phyloP scores from a whole-genome alignment of 2,888 invertebrate species.

The Lumbricus terrestris region DNA sequence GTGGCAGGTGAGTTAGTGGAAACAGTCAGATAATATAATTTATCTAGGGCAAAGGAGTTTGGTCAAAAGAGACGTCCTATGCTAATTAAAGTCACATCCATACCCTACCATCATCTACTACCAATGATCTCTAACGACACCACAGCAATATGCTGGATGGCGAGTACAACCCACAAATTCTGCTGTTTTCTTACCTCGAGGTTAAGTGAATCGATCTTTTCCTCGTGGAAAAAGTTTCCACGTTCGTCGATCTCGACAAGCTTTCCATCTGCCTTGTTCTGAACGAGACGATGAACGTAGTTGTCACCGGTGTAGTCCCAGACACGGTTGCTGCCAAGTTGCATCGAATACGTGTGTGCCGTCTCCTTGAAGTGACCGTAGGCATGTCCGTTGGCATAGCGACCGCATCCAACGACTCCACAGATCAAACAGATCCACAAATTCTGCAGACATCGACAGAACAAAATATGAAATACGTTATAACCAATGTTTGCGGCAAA shows the following conservation, averaged over 20 bases:
- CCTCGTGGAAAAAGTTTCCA: conserved; percentile 62
- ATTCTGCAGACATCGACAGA: conserved; percentile 58
- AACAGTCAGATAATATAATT: too few relatives aligned
- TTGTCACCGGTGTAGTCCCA: conserved; percentile 99
- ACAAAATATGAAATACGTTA: background rate
- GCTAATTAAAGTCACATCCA: background rate
- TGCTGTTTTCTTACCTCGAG: conserved; percentile 67
- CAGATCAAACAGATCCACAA: conserved; percentile 99
- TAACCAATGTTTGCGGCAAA: background rate
- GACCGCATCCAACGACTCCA: conserved; percentile 95
- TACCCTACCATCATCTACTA: background rate
- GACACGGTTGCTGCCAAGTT: conserved; percentile 90
- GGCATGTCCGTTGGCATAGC: conserved; percentile 87
- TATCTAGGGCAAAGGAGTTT: background rate
- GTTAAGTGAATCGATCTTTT: conserved; percentile 90
- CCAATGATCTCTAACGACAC: background rate
- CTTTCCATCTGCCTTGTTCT: conserved; percentile 95
- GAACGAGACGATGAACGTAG: conserved; percentile 78
- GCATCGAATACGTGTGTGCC: conserved; percentile 94
- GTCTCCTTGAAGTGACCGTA: conserved; percentile 83
- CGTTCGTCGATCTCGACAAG: conserved; percentile 68
- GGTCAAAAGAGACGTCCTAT: background rate
- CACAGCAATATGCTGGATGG: background rate
- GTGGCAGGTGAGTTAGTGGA: background rate
- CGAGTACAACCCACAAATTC: too few relatives aligned